These are phyloP conservation scores for Mesocentrotus franciscanus DNA, from an alignment of 53 echinoderm and acorn worm genomes.

Conservation along the genomic window DNA sequence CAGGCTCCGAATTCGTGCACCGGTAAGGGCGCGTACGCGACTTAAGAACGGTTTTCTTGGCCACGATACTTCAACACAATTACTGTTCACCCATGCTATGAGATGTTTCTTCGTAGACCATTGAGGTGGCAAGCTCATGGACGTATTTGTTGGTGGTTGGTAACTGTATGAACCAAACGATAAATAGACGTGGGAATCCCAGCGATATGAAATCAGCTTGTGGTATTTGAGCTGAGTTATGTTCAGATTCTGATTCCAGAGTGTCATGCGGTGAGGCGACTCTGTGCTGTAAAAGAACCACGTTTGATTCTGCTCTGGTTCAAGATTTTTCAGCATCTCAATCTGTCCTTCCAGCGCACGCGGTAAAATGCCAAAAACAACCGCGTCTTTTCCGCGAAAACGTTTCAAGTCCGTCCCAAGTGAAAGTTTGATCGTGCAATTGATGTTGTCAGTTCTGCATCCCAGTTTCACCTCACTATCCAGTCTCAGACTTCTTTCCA, in stretches of 20 bases:
- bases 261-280: slow-evolving; percentile 74
- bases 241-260: slow-evolving; percentile 73
- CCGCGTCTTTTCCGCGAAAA: slow-evolving; percentile 75
- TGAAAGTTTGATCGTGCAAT: slow-evolving; percentile 64
- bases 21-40: slow-evolving; percentile 71
- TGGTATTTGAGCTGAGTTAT: slow-evolving; percentile 80
- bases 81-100: slow-evolving; percentile 65
- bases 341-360: slow-evolving; percentile 56
- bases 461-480: background rate
- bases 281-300: slow-evolving; percentile 75
- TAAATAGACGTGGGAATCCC: slow-evolving; percentile 76
- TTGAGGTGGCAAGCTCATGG: background rate
- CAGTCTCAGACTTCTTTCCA: slow-evolving; percentile 20
- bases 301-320: slow-evolving; percentile 69
- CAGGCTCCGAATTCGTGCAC: slow-evolving; percentile 85
- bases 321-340: slow-evolving; percentile 11
- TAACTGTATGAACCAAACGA: slow-evolving; percentile 71
- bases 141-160: background rate
- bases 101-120: slow-evolving; percentile 48
- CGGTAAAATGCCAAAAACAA: slow-evolving; percentile 76
- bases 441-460: background rate
- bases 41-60: slow-evolving; percentile 82
- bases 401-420: slow-evolving; percentile 62
- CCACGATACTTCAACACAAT: slow-evolving; percentile 76
- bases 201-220: slow-evolving; percentile 88